Evolutionary conservation across 35 echinoderm and acorn worm species (phyloP).

Genomic region (Apostichopus californicus): DNA sequence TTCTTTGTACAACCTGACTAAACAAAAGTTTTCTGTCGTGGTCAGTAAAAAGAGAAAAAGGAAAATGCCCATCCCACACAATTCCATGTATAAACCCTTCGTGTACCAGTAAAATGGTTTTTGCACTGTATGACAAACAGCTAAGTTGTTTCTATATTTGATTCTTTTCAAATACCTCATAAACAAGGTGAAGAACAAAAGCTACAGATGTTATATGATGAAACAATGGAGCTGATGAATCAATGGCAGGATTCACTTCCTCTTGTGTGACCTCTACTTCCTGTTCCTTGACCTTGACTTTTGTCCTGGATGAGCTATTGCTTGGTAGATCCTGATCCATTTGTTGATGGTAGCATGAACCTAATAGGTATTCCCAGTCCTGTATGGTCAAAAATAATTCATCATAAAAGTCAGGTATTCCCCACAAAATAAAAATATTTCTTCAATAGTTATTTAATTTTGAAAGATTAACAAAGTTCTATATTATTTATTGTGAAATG

Average conservation of each 20-base stretch:
- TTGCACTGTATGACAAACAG: no score
- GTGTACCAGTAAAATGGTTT: no score
- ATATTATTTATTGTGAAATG: no score
- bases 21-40: no score
- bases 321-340: conserved; percentile 3
- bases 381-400: conserved; percentile 23
- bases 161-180: conserved; percentile 54
- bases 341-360: conserved; percentile 58
- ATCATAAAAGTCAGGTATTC: not conserved
- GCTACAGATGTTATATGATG: conserved; percentile 62
- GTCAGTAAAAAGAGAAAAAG: no score
- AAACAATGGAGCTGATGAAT: conserved; percentile 66
- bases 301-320: not conserved
- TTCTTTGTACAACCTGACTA: no score
- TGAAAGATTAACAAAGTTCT: no score
- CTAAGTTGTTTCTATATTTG: no score
- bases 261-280: conserved; percentile 16
- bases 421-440: no score
- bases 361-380: conserved; percentile 83
- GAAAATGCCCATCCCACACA: no score
- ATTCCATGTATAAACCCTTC: no score
- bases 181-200: conserved; percentile 79
- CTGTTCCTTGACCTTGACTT: conserved; percentile 28
- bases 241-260: conserved; percentile 40
- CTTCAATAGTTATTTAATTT: no score